Base-by-base conservation (phyloP, 2,888 invertebrate species). In the Cephus rjabovi region DNA sequence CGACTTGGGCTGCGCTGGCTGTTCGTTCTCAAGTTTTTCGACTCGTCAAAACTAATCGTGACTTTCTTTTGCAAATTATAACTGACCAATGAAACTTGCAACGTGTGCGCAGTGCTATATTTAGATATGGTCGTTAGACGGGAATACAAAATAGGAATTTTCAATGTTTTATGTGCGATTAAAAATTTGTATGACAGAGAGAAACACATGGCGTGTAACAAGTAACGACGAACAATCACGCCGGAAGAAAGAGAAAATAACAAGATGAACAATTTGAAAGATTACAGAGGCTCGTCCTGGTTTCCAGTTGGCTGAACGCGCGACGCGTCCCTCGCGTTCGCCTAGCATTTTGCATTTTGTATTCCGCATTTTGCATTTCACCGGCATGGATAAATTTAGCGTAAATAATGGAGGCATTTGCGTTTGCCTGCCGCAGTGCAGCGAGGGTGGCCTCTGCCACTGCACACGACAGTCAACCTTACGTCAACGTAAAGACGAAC, bases 381-480 rank as follows among this genome's bases (percentile, higher is more conserved):
- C 84, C 84, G 80, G 82, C 79, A 74, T 79, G 86, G 87, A 83
- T 86, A 90, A 90, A 90, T 90, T 90, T 87, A 86, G 83, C 89
- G 88, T 89, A 87, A 89, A 89, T 89, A 89, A 89, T 86, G 85
- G 82, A 83, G 85, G 82, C 87, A 85, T 87, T 87, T 79, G 85
- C 84, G 86, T 84, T 84, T 79, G 82, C 79, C 81, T 82, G 82
- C 76, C 82, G 82, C 82, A 83, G 77, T 82, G 83, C 82, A 80
- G 82, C 79, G 76, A 77, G 71, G 76, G 75, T 79, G 80, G 77
- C 15, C 40, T 40, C 40, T 40, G 40, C 40, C 40, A 6, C 40
- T 40, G 40, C 34, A 34, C 9, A 34, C 34, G 15, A 15, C 40
- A 15, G 15, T 15, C 40, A 6, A 40, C 15, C 30, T 75, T 75